These are phyloP conservation scores for Chrysotoxum bicinctum DNA, from an alignment of 2,888 invertebrate genomes.

Conservation along the genomic window DNA sequence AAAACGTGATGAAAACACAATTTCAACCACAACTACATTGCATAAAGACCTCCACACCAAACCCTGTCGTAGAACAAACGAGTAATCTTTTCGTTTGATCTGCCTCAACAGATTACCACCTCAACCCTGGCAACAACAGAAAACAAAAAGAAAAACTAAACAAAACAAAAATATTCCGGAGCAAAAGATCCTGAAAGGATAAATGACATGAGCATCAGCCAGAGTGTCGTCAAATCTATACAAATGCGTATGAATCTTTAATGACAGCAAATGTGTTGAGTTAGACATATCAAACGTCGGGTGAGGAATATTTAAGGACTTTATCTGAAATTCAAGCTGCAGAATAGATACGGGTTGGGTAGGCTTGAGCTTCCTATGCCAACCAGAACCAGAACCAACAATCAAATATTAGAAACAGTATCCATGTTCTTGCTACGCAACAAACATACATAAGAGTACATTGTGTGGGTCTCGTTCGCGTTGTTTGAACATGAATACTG, in stretches of 20 bases:
- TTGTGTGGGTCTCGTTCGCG: background rate
- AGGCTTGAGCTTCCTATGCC: background rate
- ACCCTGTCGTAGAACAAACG: background rate
- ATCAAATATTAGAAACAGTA: slow-evolving; percentile 29
- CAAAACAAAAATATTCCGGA: background rate
- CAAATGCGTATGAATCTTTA: slow-evolving; percentile 68
- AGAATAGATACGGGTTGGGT: slow-evolving; percentile 16
- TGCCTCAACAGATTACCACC: slow-evolving; percentile 55
- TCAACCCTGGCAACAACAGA: slow-evolving; percentile 12
- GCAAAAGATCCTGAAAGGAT: slow-evolving; percentile 9
- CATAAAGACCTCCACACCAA: background rate
- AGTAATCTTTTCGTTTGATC: slow-evolving; percentile 13
- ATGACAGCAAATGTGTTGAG: slow-evolving; percentile 34
- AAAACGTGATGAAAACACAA: slow-evolving; percentile 50
- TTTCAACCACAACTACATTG: background rate
- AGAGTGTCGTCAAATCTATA: slow-evolving; percentile 56
- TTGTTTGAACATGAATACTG: slow-evolving; percentile 38
- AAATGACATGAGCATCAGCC: slow-evolving; percentile 29
- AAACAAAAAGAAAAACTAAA: background rate
- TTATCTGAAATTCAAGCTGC: slow-evolving; percentile 45
- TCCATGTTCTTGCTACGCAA: background rate
- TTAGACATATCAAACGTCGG: slow-evolving; percentile 22
- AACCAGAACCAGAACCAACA: slow-evolving; percentile 5
- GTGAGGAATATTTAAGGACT: slow-evolving; percentile 32
- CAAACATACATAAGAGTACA: background rate